A percentile compares a stretch with the other conserved stretches of the same genome.
phyloP scores from a whole-genome alignment of 2,888 invertebrate genomes.

The Hypsopygia costalis region DNA sequence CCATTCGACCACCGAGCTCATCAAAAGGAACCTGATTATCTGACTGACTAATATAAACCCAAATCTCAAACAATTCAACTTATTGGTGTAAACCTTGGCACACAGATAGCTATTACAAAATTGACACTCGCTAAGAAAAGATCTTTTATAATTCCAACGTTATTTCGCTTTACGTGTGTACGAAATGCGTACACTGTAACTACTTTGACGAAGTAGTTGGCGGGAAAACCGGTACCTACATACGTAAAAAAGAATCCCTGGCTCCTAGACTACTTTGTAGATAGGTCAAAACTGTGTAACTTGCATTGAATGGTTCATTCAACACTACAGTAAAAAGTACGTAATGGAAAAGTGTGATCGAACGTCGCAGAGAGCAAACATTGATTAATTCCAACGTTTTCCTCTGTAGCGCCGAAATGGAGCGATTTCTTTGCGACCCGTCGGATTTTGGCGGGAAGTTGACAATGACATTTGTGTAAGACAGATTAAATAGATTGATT shows the following conservation, averaged over 20 bases:
- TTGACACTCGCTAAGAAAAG: no score
- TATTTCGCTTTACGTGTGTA: no score
- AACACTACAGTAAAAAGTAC: slow-evolving; percentile 34
- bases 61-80: no score
- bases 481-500: not conserved
- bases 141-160: no score
- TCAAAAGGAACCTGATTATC: no score
- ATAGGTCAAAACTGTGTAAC: slow-evolving; percentile 37
- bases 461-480: not conserved
- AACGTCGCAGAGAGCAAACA: slow-evolving; percentile 31
- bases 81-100: no score
- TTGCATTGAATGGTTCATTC: slow-evolving; percentile 20
- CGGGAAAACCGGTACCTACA: no score
- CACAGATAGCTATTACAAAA: no score
- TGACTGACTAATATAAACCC: no score
- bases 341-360: slow-evolving; percentile 47
- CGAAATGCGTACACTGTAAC: no score
- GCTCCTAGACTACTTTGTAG: slow-evolving; percentile 21
- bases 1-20: no score
- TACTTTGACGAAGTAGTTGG: no score
- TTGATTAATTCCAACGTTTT: slow-evolving; percentile 18
- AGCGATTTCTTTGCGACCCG: not conserved
- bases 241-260: slow-evolving; percentile 10
- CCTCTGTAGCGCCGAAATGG: not conserved
- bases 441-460: not conserved